These are phyloP conservation scores for Jordanella pulchra DNA, from an alignment of 2,797 vertebrate genomes.

Conservation along the genomic window DNA sequence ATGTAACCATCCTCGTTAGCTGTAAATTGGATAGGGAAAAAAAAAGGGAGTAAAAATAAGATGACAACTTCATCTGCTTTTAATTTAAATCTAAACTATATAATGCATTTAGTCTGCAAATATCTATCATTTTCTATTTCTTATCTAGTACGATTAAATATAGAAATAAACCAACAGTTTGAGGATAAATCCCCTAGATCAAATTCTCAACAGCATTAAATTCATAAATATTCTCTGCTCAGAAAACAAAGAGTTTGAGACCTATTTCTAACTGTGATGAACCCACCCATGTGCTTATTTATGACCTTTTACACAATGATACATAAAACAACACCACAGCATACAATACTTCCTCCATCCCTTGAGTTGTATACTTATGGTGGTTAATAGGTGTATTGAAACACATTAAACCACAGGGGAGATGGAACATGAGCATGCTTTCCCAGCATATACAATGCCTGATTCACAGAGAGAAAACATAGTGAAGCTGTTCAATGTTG, in stretches of 20 bases:
- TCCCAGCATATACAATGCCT: slow-evolving; percentile 53
- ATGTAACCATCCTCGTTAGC: background rate
- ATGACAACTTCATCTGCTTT: background rate
- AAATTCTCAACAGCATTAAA: slow-evolving; percentile 4
- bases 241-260: slow-evolving; percentile 5
- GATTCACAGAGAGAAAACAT: slow-evolving; percentile 1
- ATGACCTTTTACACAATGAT: slow-evolving; percentile 21
- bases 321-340: slow-evolving; percentile 23
- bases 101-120: background rate
- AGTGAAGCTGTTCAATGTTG: slow-evolving; percentile 6
- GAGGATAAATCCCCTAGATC: background rate
- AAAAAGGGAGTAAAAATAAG: background rate
- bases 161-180: background rate
- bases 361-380: slow-evolving; percentile 4
- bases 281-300: slow-evolving; percentile 24
- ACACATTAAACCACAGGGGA: slow-evolving; percentile 18
- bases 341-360: slow-evolving; percentile 41
- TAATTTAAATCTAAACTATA: background rate
- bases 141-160: background rate
- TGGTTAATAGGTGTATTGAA: slow-evolving; percentile 38
- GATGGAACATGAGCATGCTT: slow-evolving; percentile 18
- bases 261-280: slow-evolving; percentile 29
- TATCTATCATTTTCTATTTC: background rate
- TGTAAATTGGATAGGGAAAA: background rate
- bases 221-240: background rate